These are phyloP conservation scores for Theretra japonica DNA, from an alignment of 2,888 invertebrate genomes.

Conservation along the genomic window DNA sequence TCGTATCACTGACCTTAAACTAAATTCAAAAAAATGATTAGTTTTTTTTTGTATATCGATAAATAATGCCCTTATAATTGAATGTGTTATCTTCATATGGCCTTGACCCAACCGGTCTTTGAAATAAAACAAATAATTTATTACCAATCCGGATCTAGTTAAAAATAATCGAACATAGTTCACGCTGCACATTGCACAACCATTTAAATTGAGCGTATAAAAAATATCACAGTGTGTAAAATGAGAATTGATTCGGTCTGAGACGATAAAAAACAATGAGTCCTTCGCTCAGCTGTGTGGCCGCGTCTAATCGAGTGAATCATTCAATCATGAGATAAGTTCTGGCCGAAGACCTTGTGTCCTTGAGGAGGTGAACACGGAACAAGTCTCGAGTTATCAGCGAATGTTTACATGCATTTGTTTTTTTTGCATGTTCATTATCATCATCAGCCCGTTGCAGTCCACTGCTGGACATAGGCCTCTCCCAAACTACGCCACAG, in stretches of 20 bases:
- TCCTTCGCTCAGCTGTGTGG: slow-evolving; percentile 9
- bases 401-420: neutral
- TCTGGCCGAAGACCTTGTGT: slow-evolving; percentile 23
- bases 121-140: neutral
- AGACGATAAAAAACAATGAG: slow-evolving; percentile 27
- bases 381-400: neutral
- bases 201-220: neutral
- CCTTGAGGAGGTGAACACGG: slow-evolving; percentile 18
- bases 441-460: no score
- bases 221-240: neutral
- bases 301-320: slow-evolving; percentile 28
- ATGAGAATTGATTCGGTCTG: slow-evolving; percentile 9
- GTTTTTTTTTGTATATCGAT: no score
- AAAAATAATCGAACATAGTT: neutral
- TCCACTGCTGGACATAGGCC: no score
- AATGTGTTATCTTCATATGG: no score
- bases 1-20: no score
- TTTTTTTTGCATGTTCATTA: no score
- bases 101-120: no score
- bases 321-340: slow-evolving; percentile 25
- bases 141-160: neutral
- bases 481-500: no score
- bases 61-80: no score
- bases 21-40: no score
- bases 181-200: no score